Percentiles rank a stretch among this genome's conserved stretches.
These are phyloP conservation scores for Eristalis pertinax DNA, from an alignment of 2,888 invertebrate genomes.

Conservation along the genomic window DNA sequence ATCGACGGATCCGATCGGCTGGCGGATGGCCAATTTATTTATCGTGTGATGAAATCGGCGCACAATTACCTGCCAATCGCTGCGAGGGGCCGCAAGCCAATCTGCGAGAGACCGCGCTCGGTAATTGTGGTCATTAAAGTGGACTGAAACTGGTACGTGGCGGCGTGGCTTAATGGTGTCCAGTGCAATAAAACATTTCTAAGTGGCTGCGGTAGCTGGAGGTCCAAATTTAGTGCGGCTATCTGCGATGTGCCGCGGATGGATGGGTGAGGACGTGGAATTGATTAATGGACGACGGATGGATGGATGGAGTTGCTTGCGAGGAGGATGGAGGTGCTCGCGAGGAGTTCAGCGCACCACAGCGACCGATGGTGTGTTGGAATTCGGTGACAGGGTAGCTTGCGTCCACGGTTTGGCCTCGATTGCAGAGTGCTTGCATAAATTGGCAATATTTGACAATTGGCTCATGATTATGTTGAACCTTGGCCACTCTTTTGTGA, in stretches of 20 bases:
- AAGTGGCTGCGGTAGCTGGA: neutral
- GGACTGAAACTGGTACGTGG: constrained; percentile 42
- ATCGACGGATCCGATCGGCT: constrained; percentile 23
- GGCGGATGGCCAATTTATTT: constrained; percentile 61
- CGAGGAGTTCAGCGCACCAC: no score
- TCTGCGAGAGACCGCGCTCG: constrained; percentile 13
- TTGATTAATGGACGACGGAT: neutral
- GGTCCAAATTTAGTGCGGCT: neutral
- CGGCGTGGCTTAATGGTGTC: constrained; percentile 22
- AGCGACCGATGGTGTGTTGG: no score
- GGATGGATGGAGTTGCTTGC: no score
- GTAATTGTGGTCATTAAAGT: constrained; percentile 56
- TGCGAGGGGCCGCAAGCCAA: constrained; percentile 44
- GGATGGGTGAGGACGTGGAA: neutral
- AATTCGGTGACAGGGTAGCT: no score
- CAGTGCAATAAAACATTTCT: constrained; percentile 30
- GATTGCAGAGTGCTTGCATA: neutral
- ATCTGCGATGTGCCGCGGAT: neutral
- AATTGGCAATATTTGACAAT: neutral
- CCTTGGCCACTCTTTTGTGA: neutral
- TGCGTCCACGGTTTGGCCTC: neutral
- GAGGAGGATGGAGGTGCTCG: no score
- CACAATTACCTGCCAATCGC: constrained; percentile 57
- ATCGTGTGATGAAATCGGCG: constrained; percentile 63
- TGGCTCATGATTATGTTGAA: neutral